Evolutionary conservation across 1,140 invertebrate genomes (phyloP).

Genomic region (Pogonus chalceus): DNA sequence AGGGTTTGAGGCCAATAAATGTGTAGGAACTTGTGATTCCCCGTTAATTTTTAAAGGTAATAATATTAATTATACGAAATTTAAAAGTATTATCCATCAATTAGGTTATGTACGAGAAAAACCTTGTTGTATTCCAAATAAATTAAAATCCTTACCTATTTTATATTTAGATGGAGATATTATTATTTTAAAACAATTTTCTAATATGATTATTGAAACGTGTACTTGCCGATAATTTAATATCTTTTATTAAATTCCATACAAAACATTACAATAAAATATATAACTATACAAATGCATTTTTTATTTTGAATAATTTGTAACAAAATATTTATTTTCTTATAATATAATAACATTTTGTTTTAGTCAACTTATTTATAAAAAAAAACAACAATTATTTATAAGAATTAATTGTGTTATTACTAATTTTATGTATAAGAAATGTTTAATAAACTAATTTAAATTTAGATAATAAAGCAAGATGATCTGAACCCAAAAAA

Average conservation of each 20-base stretch:
- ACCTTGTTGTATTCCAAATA: neutral
- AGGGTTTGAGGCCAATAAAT: neutral
- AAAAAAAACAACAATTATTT: no score
- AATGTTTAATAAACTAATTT: no score
- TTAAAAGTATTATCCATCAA: neutral
- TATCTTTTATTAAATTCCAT: no score
- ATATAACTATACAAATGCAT: no score
- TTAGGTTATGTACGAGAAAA: neutral
- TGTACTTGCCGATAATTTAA: neutral
- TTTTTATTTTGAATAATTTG: no score
- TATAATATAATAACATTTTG: no score
- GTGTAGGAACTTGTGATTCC: neutral
- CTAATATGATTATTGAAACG: neutral
- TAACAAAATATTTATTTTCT: no score
- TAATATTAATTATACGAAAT: neutral
- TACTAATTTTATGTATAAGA: no score
- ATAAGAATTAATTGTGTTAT: no score
- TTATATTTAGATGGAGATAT: neutral
- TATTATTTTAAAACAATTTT: neutral
- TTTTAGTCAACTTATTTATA: no score
- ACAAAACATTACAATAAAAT: no score
- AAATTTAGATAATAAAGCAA: constrained; percentile 56
- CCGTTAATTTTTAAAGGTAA: neutral
- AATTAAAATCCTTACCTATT: neutral
- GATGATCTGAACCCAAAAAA: constrained; percentile 65